Conservation (phyloP, 2,797 vertebrate genomes). For the Pipistrellus pygmaeus region DNA sequence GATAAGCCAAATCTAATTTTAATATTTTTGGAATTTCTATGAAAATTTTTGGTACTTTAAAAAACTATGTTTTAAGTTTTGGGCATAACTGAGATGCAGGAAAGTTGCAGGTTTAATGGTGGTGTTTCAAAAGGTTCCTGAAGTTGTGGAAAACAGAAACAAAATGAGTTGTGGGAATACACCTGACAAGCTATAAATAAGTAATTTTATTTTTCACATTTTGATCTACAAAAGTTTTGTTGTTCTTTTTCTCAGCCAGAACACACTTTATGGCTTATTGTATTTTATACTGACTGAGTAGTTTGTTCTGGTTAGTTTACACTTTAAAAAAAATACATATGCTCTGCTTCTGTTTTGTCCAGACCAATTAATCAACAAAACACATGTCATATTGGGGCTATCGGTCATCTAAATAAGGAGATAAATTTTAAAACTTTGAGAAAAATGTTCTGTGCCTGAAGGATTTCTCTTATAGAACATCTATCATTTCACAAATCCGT, state of each 20-base stretch:
- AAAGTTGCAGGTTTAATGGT: not conserved
- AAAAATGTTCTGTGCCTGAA: slow-evolving; percentile 69
- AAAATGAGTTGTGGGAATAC: slow-evolving; percentile 55
- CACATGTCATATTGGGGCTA: slow-evolving; percentile 2
- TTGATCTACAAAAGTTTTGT: slow-evolving; percentile 68
- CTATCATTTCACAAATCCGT: slow-evolving; percentile 81
- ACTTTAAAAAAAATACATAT: slow-evolving; percentile 23
- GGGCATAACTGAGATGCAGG: slow-evolving; percentile 26
- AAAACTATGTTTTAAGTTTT: slow-evolving; percentile 17
- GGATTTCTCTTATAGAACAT: slow-evolving; percentile 75
- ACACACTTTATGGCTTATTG: slow-evolving; percentile 28
- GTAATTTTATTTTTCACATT: slow-evolving; percentile 73
- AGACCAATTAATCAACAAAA: slow-evolving; percentile 68
- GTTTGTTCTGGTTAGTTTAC: slow-evolving; percentile 57
- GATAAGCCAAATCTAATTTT: not conserved
- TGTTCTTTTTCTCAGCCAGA: slow-evolving; percentile 48
- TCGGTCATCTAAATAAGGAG: slow-evolving; percentile 28
- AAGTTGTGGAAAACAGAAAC: slow-evolving; percentile 66
- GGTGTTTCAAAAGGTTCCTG: slow-evolving; percentile 52
- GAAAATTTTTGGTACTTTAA: slow-evolving; percentile 14
- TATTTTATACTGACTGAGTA: slow-evolving; percentile 21
- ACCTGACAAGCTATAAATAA: slow-evolving; percentile 46
- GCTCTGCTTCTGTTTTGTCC: not conserved
- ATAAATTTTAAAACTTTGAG: slow-evolving; percentile 61
- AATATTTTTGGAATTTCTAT: not conserved